Evolutionary conservation across 2,888 invertebrate species (phyloP).

Genomic region (Aleiodes testaceus): DNA sequence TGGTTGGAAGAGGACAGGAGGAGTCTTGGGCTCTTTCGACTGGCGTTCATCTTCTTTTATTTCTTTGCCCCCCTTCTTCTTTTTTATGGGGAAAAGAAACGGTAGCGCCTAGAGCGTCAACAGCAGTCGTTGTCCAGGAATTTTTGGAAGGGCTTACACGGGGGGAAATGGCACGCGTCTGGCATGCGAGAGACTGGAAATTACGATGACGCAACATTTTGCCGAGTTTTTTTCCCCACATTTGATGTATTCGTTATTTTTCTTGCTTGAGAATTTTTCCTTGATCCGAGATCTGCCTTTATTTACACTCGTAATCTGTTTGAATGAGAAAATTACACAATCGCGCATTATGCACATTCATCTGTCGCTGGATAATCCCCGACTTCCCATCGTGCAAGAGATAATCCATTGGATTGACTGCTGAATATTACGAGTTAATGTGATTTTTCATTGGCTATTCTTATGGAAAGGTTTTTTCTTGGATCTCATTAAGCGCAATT

Average conservation of each 20-base stretch:
- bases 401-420: no score
- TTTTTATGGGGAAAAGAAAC: background rate
- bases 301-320: no score
- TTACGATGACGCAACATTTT: slow-evolving; percentile 54
- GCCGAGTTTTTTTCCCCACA: background rate
- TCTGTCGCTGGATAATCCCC: no score
- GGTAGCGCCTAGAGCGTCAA: slow-evolving; percentile 28
- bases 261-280: no score
- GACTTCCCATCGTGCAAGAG: no score
- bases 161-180: slow-evolving; percentile 65
- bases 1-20: slow-evolving; percentile 8
- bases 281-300: background rate
- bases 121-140: slow-evolving; percentile 8
- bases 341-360: no score
- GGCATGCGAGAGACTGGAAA: slow-evolving; percentile 59
- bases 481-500: no score
- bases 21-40: slow-evolving; percentile 24
- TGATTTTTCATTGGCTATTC: no score
- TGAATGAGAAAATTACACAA: no score
- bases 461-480: no score
- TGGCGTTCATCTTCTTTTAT: slow-evolving; percentile 34
- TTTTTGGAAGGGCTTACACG: slow-evolving; percentile 26
- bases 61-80: background rate
- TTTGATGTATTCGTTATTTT: slow-evolving; percentile 28
- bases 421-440: no score